phyloP scores from a whole-genome alignment of 2,797 vertebrate genomes.

The Acanthis flammea region DNA sequence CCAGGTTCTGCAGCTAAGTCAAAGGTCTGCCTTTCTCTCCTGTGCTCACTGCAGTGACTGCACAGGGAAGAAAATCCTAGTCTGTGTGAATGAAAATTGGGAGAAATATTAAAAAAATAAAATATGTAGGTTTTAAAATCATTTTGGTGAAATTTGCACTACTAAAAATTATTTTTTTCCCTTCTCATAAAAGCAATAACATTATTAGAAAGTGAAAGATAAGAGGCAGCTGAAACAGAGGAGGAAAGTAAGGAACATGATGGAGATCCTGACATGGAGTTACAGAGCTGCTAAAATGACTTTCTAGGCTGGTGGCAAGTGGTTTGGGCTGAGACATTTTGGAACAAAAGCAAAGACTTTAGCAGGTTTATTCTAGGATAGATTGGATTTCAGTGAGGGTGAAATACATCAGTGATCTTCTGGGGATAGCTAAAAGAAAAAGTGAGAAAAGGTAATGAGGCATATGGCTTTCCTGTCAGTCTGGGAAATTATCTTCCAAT shows the following conservation, averaged over 20 bases:
- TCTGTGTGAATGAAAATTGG: neutral
- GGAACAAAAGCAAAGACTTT: neutral
- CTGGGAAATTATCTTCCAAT: neutral
- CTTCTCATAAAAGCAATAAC: neutral
- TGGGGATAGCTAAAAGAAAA: neutral
- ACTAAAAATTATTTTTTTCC: neutral
- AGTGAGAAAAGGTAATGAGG: neutral
- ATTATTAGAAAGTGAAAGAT: neutral
- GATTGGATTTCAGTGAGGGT: neutral
- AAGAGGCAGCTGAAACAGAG: neutral
- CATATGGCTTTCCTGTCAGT: neutral
- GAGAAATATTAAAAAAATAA: neutral
- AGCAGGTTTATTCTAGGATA: neutral
- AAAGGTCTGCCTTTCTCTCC: neutral
- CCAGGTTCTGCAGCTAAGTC: neutral
- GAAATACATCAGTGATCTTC: neutral
- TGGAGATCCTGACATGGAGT: neutral
- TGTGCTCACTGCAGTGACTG: neutral
- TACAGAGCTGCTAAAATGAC: neutral
- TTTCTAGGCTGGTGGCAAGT: neutral
- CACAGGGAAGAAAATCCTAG: neutral
- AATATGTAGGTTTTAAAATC: fast-evolving
- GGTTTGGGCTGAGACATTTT: neutral
- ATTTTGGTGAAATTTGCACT: neutral
- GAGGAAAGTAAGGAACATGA: neutral